A percentile compares a stretch with the other conserved stretches of the same genome.
These are phyloP conservation scores for Diloba caeruleocephala DNA, from an alignment of 2,888 invertebrate genomes.

Conservation along the genomic window DNA sequence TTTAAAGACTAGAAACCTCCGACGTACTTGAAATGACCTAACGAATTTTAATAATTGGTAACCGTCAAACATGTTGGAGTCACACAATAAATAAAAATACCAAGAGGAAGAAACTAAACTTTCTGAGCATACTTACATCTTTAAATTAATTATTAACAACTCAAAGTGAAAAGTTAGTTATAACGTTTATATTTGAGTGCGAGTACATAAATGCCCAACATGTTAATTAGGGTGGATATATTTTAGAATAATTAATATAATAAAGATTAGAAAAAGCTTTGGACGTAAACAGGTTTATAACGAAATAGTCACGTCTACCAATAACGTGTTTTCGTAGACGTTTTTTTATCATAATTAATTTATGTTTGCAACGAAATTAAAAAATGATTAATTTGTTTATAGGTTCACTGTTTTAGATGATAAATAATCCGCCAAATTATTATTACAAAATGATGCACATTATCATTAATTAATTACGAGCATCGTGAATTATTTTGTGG, in stretches of 20 bases:
- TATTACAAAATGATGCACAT: no score
- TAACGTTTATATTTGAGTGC: no score
- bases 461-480: conserved; percentile 15
- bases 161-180: no score
- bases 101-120: no score
- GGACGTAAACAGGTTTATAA: neutral
- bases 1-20: conserved; percentile 1
- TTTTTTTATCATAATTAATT: no score
- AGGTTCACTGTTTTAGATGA: neutral
- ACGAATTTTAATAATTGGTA: conserved; percentile 13
- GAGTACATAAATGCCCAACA: no score
- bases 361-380: no score
- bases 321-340: conserved; percentile 12
- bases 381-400: conserved; percentile 40
- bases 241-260: no score
- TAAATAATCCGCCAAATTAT: conserved; percentile 10
- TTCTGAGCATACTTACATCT: no score
- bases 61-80: conserved; percentile 2
- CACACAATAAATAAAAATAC: no score
- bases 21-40: conserved; percentile 30
- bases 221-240: no score
- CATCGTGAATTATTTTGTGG: neutral
- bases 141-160: no score
- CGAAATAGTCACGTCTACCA: conserved; percentile 32
- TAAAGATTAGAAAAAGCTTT: neutral